These are phyloP conservation scores for Lepidocolaptes lacrymiger DNA, from an alignment of 2,797 vertebrate species.

Conservation along the genomic window DNA sequence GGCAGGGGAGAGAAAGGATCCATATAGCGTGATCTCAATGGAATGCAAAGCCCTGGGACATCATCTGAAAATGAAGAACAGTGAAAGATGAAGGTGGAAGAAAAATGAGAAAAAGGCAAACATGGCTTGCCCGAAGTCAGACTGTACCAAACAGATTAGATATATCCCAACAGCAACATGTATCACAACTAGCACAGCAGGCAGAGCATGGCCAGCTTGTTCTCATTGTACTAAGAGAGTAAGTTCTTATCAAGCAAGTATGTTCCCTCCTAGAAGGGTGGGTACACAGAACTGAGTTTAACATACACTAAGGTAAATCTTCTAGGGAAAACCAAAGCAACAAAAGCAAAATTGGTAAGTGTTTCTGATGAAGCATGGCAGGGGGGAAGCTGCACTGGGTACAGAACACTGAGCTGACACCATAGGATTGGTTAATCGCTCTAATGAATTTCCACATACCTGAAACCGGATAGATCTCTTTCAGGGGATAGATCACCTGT, in stretches of 20 bases:
- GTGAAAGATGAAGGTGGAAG: not conserved
- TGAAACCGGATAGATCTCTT: slow-evolving; percentile 91
- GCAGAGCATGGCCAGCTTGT: not conserved
- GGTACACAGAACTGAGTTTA: not conserved
- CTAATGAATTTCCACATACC: slow-evolving; percentile 76
- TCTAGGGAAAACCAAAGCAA: not conserved
- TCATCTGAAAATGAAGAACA: not conserved
- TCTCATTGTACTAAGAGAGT: not conserved
- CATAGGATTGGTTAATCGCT: not conserved
- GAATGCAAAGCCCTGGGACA: not conserved
- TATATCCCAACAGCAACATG: not conserved
- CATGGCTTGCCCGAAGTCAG: not conserved
- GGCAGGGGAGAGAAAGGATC: not conserved
- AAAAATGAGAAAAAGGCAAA: not conserved
- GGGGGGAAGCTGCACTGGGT: not conserved
- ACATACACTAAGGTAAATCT: not conserved
- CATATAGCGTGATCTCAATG: not conserved
- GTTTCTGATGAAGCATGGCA: not conserved
- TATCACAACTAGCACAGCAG: not conserved
- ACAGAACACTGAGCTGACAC: not conserved
- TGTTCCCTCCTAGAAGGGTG: not conserved
- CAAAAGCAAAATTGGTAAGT: not conserved
- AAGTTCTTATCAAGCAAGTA: not conserved
- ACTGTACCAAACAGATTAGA: not conserved
- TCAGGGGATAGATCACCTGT: slow-evolving; percentile 96